Base-by-base conservation (phyloP, 2,888 invertebrate species). In the Drosophila vallismaia region DNA sequence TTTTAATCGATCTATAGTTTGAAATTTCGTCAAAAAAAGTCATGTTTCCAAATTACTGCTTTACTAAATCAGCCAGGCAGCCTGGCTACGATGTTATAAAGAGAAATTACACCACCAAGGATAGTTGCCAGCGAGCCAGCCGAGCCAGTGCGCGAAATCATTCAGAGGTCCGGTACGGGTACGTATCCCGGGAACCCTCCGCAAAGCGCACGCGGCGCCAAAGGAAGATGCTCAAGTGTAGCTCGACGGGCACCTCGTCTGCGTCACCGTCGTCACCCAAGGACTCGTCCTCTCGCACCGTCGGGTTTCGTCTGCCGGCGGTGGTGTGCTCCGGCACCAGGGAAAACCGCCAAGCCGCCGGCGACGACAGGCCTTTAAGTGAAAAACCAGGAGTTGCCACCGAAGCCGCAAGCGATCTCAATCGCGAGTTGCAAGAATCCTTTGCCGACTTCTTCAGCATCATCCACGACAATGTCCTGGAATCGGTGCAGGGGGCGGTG, bases 401-500 rank as follows among this genome's bases (percentile, higher is more conserved):
- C 4, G 33, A 10, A 24, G 4, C 46, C 12, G 44, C 5, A 10
- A n/a, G 9, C 4, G 58, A 71, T 31, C 19, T 64, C 10, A 62
- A 46, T 36, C 72, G 58, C 7, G 72, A 67, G 7, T 49, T 76
- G 8, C 76, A 88, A 48, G 88, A 91, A 1, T 78, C 88, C n/a
- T 88, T 87, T 40, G 77, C 77, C 5, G 89, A 89, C 49, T 90
- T 91, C 48, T 82, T 90, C 3, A 88, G 78, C 56, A 78, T 87
- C 7, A 75, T 91, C 4, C 82, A 86, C 28, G 90, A 89, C 8
- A 88, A 88, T 44, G 87, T 91, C 10, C 54, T 89, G 55, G 86
- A 90, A 28, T 87, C 88, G 12, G 87, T 91, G 7, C 79, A 91
- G 67, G 48, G 14, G 1, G 59, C 62, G 0, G 62, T 87, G 5